A percentile compares a stretch with the other conserved stretches of the same genome.
These are phyloP conservation scores for Epistrophe eligans DNA, from an alignment of 2,888 invertebrate species.

Conservation along the genomic window DNA sequence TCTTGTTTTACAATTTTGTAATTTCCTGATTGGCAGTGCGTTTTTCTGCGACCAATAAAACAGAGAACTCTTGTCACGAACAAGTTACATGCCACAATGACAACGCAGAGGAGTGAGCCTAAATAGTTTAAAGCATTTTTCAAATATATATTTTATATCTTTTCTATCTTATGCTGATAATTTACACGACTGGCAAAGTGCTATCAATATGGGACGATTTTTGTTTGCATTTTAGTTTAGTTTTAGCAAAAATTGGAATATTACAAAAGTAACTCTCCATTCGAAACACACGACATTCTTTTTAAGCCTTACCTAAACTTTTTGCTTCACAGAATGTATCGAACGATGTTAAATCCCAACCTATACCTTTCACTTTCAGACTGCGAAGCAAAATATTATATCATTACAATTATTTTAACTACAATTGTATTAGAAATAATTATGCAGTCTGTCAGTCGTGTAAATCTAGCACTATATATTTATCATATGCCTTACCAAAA, in stretches of 20 bases:
- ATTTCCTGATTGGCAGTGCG: slow-evolving; percentile 80
- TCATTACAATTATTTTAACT: no score
- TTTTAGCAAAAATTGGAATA: no score
- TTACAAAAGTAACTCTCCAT: no score
- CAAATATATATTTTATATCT: neutral
- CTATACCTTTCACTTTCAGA: no score
- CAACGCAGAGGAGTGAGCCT: slow-evolving; percentile 89
- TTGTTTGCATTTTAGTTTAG: neutral
- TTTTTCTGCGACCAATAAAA: slow-evolving; percentile 83
- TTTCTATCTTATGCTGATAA: neutral
- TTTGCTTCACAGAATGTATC: no score
- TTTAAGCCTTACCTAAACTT: no score
- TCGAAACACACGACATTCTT: no score
- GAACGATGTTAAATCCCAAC: no score
- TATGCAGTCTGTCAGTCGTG: neutral
- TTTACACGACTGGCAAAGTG: neutral
- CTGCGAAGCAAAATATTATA: no score
- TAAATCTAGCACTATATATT: neutral
- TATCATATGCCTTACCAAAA: slow-evolving; percentile 87
- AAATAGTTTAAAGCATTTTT: slow-evolving; percentile 73
- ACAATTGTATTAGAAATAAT: no score
- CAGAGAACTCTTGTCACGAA: slow-evolving; percentile 91
- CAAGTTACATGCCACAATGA: slow-evolving; percentile 93
- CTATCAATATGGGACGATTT: neutral
- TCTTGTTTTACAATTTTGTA: slow-evolving; percentile 82